Base-by-base conservation (phyloP, 2,113 vertebrate genomes). In the Istiophorus platypterus region DNA sequence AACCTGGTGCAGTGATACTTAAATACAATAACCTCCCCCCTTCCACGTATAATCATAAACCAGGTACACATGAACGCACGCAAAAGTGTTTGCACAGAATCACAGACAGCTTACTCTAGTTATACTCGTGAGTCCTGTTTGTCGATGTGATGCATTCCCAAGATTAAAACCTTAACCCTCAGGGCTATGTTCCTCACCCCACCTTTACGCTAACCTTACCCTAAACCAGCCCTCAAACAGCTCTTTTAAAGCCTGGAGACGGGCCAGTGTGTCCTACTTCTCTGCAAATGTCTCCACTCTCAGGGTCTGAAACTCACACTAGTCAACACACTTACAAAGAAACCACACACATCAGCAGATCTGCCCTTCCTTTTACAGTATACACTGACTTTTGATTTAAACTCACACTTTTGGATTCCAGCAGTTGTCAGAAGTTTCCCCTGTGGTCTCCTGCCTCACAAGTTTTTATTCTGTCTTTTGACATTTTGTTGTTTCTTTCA, bases 401-500 rank as follows among this genome's bases (percentile, higher is more conserved):
- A 26, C 31, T 67, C 15, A 37, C 15, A 26, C 72, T 81, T 47
- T 69, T 2, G 7, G 26, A 63, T 72, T 75, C 13, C 42, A 57
- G 39, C 29, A 66, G 15, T 66, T 57, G 34, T 29, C 58, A 76
- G 34, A 49, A 24, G 62, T 64, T 59, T 65, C 47, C 42, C 77
- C 9, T 13, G 51, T 70, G 51, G 17, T 26, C 37, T 24, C 39
- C 29, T 5, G 27, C 5, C 72, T 79, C 41, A n/a, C 10, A 80
- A 58, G 24, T 29, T 14, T 77, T 42, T 37, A 17, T 39, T 54
- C 11, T 56, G 10, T 66, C n/a, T 20, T 54, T 31, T 89, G 26
- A 79, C 72, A 83, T 72, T 63, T 62, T 41, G 27, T 17, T 81
- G 65, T 75, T 67, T 85, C 2, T 85, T 67, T 67, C 69, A n/a